Evolutionary conservation across 2,797 vertebrate genomes (phyloP), one percentile per base, ranked within the genome.

Genomic region (Florisuga fusca): DNA sequence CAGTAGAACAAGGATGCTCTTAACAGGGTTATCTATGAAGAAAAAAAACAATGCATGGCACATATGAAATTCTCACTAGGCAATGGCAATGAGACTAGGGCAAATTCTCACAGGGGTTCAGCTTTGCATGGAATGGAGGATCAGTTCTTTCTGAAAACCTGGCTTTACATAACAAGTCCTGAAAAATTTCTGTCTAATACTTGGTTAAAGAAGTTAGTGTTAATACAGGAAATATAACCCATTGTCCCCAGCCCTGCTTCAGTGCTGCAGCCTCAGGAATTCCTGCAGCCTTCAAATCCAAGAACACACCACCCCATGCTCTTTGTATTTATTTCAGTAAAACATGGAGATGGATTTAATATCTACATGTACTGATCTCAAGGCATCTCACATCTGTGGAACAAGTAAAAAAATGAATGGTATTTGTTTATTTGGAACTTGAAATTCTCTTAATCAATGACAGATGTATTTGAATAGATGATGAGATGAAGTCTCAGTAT

Each of bases 391-490:
- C 12, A 29, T 54, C 59, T 34, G 46, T 38, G 3, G 26, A 76
- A 55, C 29, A 51, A 59, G 2, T 6, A 34, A 53, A 61, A 61
- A 41, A 57, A 91, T 84, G 4, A 87, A 76, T 27, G 12, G 8
- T 74, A 62, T 77, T 59, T 73, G 68, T 89, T 87, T 82, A 57
- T 90, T 95, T 94, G 43, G 41, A 84, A 48, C n/a, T 18, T 73
- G 58, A 73, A 73, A 14, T 68, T 33, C 13, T 79, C 34, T 82
- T 94, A 91, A 90, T 80, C 77, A 90, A 69, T 83, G 73, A 72
- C 74, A 91, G 46, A 75, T 48, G 25, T 33, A 71, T 93, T 92
- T 95, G 89, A 94, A 87, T 84, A 87, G 53, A 36, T 36, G 36
- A 36, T 36, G 36, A 36, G 36, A 36, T 36, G 10, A 36, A 36